These are phyloP conservation scores for Mormyrus proboscirostris DNA, from an alignment of 2,797 vertebrate species.

Conservation along the genomic window DNA sequence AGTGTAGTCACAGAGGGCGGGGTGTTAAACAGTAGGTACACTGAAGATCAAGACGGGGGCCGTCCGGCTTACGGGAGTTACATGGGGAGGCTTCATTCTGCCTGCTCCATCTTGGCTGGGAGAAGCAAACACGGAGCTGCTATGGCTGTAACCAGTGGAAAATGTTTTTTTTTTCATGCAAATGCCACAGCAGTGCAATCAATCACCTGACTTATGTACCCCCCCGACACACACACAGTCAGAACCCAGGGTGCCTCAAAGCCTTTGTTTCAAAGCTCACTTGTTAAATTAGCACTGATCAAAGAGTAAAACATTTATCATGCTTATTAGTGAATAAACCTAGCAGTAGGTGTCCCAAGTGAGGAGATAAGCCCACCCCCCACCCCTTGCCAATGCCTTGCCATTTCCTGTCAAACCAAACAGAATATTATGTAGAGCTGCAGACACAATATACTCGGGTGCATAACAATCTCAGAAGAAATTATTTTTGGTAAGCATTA, in stretches of 20 bases:
- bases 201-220: slow-evolving; percentile 65
- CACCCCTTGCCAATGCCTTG: slow-evolving; percentile 32
- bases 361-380: slow-evolving; percentile 53
- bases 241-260: slow-evolving; percentile 67
- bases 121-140: background rate
- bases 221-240: slow-evolving; percentile 28
- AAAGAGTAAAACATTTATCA: slow-evolving; percentile 82
- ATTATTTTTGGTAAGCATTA: background rate
- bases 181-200: slow-evolving; percentile 68
- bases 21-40: background rate
- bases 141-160: background rate
- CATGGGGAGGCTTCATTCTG: background rate
- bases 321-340: slow-evolving; percentile 80
- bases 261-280: slow-evolving; percentile 64
- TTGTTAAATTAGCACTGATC: slow-evolving; percentile 80
- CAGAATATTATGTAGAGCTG: slow-evolving; percentile 68
- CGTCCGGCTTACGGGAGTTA: background rate
- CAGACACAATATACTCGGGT: slow-evolving; percentile 70
- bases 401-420: slow-evolving; percentile 74
- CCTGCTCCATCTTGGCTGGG: background rate
- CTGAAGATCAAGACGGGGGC: background rate
- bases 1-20: background rate
- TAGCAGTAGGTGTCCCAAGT: slow-evolving; percentile 78
- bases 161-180: slow-evolving; percentile 47
- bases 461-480: slow-evolving; percentile 58